Percentiles rank a stretch among this genome's conserved stretches.
phyloP scores from a whole-genome alignment of 2,888 invertebrate species.

The Cataglyphis rosenhaueri region DNA sequence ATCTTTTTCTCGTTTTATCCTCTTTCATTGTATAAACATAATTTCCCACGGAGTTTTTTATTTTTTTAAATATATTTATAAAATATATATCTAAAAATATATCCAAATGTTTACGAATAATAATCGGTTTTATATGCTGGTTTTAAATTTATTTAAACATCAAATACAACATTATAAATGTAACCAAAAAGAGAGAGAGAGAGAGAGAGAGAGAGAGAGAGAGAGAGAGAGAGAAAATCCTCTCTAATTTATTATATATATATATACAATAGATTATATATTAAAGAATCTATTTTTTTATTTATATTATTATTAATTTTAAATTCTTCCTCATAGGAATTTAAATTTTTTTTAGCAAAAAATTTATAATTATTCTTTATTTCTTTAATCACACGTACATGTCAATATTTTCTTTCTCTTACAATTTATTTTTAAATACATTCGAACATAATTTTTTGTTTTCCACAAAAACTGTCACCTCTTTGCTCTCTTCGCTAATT shows the following conservation, averaged over 20 bases:
- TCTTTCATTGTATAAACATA: slow-evolving; percentile 22
- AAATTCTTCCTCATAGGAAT: background rate
- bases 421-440: slow-evolving; percentile 8
- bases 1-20: slow-evolving; percentile 31
- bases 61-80: slow-evolving; percentile 23
- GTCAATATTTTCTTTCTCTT: background rate
- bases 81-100: background rate
- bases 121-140: background rate
- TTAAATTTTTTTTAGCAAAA: background rate
- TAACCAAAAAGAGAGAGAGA: background rate
- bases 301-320: background rate
- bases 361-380: background rate
- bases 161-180: background rate
- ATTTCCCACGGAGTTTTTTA: background rate
- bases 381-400: slow-evolving; percentile 23
- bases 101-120: background rate
- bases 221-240: background rate
- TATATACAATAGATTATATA: background rate
- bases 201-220: too few relatives aligned
- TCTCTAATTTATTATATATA: background rate
- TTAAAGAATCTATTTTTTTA: background rate
- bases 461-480: slow-evolving; percentile 6
- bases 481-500: slow-evolving; percentile 28
- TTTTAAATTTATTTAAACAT: background rate
- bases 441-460: slow-evolving; percentile 33